Conservation (phyloP, 1,140 invertebrate species). For the Pachypeltis micranthus region DNA sequence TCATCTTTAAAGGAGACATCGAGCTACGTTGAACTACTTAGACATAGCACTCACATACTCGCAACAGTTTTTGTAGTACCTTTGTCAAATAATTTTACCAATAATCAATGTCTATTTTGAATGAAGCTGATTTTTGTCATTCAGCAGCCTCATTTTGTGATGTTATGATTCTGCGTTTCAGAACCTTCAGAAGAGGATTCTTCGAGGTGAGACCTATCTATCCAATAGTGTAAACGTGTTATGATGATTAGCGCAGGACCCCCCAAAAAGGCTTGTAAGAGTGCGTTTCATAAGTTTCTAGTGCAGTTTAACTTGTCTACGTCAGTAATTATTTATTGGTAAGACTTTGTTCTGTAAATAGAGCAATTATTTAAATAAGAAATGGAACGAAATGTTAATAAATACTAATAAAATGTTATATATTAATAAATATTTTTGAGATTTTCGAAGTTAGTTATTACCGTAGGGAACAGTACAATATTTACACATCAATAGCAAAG, state of each 20-base stretch:
- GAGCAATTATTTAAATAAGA: not conserved
- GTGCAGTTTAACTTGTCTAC: no score
- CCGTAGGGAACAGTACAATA: no score
- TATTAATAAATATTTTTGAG: not conserved
- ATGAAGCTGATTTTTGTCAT: not conserved
- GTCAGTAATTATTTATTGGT: no score
- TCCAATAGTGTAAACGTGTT: constrained; percentile 36
- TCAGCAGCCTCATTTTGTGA: not conserved
- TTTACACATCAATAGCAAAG: no score
- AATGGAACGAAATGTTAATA: not conserved
- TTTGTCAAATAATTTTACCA: constrained; percentile 5
- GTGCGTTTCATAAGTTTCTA: no score
- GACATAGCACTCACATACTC: no score
- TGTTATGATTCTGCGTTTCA: constrained; percentile 24
- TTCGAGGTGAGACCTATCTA: constrained; percentile 39
- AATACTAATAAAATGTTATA: not conserved
- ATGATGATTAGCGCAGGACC: no score
- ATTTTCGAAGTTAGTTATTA: no score
- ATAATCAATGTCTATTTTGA: not conserved
- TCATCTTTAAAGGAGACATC: no score
- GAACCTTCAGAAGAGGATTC: constrained; percentile 40
- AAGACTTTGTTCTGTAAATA: no score
- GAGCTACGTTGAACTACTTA: no score
- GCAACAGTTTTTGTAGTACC: not conserved
- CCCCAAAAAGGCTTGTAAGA: no score